Conservation (phyloP, 2,113 vertebrate species). For the Odontesthes bonariensis region DNA sequence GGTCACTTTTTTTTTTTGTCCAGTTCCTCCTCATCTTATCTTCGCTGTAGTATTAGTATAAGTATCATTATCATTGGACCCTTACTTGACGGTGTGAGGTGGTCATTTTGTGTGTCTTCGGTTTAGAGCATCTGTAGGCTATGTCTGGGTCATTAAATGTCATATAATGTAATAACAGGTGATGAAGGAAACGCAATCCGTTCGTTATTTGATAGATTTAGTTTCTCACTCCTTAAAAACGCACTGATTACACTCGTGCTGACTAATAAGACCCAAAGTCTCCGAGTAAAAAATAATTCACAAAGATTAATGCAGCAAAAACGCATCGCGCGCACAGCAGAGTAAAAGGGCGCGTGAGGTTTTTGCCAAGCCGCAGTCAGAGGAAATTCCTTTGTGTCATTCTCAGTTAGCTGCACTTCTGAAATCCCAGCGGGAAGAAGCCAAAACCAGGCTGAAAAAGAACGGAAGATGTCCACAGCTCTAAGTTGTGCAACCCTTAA, state of each 20-base stretch:
- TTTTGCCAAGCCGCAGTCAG: conserved; percentile 2
- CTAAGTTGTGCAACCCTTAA: conserved; percentile 66
- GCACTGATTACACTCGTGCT: conserved; percentile 10
- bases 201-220: too few species aligned
- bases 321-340: too few species aligned
- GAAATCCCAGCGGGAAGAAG: conserved; percentile 24
- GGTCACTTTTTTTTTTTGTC: too few species aligned
- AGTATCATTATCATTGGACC: too few species aligned
- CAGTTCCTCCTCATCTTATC: too few species aligned
- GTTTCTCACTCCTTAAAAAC: not conserved
- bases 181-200: not conserved
- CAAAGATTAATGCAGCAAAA: too few species aligned
- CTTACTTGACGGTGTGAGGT: too few species aligned
- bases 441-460: not conserved
- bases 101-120: not conserved
- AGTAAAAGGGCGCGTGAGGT: too few species aligned
- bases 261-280: too few species aligned
- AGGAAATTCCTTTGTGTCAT: conserved; percentile 61
- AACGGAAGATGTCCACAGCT: conserved; percentile 52
- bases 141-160: not conserved
- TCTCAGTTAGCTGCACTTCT: conserved; percentile 50
- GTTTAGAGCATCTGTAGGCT: not conserved
- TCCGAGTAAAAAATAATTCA: too few species aligned
- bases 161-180: conserved; percentile 48
- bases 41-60: too few species aligned